Conservation (phyloP, 2,113 vertebrate species). For the Sceloporus tristichus region DNA sequence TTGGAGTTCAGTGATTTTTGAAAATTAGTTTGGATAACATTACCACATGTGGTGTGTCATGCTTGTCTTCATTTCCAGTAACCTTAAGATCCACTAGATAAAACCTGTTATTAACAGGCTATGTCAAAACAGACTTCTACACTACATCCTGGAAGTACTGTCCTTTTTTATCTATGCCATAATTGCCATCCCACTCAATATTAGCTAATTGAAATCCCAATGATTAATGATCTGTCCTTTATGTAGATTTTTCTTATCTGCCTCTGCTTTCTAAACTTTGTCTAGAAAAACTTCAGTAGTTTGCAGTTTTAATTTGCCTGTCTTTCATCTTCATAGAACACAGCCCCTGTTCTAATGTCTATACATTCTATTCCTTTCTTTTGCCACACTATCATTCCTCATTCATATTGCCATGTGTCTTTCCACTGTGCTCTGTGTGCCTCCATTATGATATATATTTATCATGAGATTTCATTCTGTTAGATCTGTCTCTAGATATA, state of each 20-base stretch:
- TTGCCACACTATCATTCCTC: constrained; percentile 63
- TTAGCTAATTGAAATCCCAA: constrained; percentile 75
- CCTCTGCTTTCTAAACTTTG: constrained; percentile 61
- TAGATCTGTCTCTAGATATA: constrained; percentile 45
- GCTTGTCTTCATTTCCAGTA: constrained; percentile 65
- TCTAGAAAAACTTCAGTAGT: constrained; percentile 65
- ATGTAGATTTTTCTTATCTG: constrained; percentile 72
- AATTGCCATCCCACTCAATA: constrained; percentile 75
- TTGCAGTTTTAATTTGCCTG: constrained; percentile 75
- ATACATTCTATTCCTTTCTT: constrained; percentile 78
- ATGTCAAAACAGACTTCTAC: constrained; percentile 52
- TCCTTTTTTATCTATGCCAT: constrained; percentile 74
- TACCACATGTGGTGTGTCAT: constrained; percentile 70
- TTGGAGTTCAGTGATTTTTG: constrained; percentile 55
- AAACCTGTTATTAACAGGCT: constrained; percentile 57
- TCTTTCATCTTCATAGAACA: constrained; percentile 78
- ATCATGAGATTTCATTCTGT: constrained; percentile 49
- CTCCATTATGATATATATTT: constrained; percentile 68
- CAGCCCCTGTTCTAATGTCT: constrained; percentile 59
- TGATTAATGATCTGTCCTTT: constrained; percentile 76
- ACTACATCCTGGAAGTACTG: constrained; percentile 66
- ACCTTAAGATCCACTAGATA: constrained; percentile 58
- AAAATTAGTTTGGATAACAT: constrained; percentile 54
- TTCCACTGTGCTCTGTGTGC: constrained; percentile 62
- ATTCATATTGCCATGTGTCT: constrained; percentile 62